phyloP scores from a whole-genome alignment of 2,888 invertebrate species.

The Orthonychiurus folsomi region DNA sequence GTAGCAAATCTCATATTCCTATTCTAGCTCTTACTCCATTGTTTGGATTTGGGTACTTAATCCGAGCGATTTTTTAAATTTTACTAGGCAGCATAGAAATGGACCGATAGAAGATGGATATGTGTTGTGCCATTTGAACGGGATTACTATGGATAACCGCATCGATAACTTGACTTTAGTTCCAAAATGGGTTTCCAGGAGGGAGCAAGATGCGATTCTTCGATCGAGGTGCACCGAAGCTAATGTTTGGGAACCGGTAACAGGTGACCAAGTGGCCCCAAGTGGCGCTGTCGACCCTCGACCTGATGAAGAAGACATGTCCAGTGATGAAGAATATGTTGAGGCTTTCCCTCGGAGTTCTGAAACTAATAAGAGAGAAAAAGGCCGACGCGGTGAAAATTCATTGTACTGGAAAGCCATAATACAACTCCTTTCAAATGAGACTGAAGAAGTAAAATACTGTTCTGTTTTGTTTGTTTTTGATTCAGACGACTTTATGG shows the following conservation, averaged over 20 bases:
- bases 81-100: constrained; percentile 49
- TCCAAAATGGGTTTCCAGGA: constrained; percentile 40
- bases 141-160: constrained; percentile 49
- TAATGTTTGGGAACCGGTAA: constrained; percentile 29
- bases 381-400: constrained; percentile 43
- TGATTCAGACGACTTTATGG: too few species aligned
- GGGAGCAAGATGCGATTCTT: constrained; percentile 35
- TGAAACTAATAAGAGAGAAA: constrained; percentile 25
- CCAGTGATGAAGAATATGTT: constrained; percentile 22
- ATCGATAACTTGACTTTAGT: constrained; percentile 47
- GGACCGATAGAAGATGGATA: constrained; percentile 48
- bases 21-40: too few species aligned
- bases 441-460: constrained; percentile 41
- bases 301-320: constrained; percentile 16
- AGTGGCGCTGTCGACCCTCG: not conserved
- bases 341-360: constrained; percentile 7
- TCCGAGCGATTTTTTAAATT: too few species aligned
- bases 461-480: not conserved
- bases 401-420: constrained; percentile 49
- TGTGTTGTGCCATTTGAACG: constrained; percentile 48
- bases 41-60: too few species aligned
- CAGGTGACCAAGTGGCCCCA: not conserved
- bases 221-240: constrained; percentile 31
- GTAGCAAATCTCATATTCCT: too few species aligned
- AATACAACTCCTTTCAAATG: constrained; percentile 47